These are phyloP conservation scores for Holothuria leucospilota DNA, from an alignment of 53 echinoderm and acorn worm species.

Conservation along the genomic window DNA sequence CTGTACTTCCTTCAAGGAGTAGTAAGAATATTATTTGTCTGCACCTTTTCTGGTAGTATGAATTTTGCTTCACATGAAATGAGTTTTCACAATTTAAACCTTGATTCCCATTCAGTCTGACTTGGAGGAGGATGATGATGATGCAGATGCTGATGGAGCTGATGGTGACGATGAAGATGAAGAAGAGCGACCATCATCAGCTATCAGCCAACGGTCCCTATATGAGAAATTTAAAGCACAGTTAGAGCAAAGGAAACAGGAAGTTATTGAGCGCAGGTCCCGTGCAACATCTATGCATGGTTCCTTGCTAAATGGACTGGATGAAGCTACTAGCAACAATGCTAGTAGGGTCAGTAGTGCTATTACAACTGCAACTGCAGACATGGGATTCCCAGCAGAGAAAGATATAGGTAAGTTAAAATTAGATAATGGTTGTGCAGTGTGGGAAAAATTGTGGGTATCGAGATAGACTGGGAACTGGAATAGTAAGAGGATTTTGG, in stretches of 20 bases:
- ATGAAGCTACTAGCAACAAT: slow-evolving; percentile 48
- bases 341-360: slow-evolving; percentile 50
- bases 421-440: too few relatives aligned
- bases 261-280: slow-evolving; percentile 84
- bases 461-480: too few relatives aligned
- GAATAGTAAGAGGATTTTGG: too few relatives aligned
- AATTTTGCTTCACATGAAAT: too few relatives aligned
- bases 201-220: slow-evolving; percentile 85
- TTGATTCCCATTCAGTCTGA: slow-evolving; percentile 55
- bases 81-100: background rate
- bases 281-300: slow-evolving; percentile 97
- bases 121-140: slow-evolving; percentile 23
- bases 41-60: too few relatives aligned
- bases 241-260: slow-evolving; percentile 81
- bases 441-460: too few relatives aligned
- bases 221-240: slow-evolving; percentile 91
- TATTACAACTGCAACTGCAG: slow-evolving; percentile 59
- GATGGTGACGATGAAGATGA: slow-evolving; percentile 67
- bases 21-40: too few relatives aligned
- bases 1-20: too few relatives aligned
- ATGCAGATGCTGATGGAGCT: slow-evolving; percentile 12
- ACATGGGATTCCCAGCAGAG: slow-evolving; percentile 81
- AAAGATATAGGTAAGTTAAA: slow-evolving; percentile 9
- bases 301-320: slow-evolving; percentile 74
- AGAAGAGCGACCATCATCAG: slow-evolving; percentile 79